A percentile compares a stretch with the other conserved stretches of the same genome.
phyloP scores from a whole-genome alignment of 2,888 invertebrate genomes.

The Drosophila kanekoi region DNA sequence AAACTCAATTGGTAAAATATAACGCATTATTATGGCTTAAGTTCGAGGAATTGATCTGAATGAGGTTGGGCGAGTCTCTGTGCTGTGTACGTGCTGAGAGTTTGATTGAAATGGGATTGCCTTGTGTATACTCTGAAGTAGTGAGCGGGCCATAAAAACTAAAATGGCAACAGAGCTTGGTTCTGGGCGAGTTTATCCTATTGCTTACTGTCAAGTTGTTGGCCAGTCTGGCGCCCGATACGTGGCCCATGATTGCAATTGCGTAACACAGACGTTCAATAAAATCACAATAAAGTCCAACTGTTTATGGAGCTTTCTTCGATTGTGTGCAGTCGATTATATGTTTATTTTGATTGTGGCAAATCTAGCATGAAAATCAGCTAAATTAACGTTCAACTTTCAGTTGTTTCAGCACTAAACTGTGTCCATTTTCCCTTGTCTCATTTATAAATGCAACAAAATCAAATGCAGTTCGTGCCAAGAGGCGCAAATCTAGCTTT shows the following conservation, averaged over 20 bases:
- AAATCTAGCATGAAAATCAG: slow-evolving; percentile 53
- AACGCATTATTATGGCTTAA: slow-evolving; percentile 63
- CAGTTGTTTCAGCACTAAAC: not conserved
- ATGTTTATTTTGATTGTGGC: slow-evolving; percentile 53
- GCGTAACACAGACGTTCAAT: slow-evolving; percentile 47
- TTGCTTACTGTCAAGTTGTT: slow-evolving; percentile 29
- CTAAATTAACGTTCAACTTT: slow-evolving; percentile 43
- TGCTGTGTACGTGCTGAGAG: slow-evolving; percentile 62
- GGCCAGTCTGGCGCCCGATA: slow-evolving; percentile 46
- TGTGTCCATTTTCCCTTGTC: not conserved
- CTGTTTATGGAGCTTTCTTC: slow-evolving; percentile 52
- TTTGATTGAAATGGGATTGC: slow-evolving; percentile 68
- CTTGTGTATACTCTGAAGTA: slow-evolving; percentile 3
- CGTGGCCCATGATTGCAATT: slow-evolving; percentile 38
- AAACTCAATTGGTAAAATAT: slow-evolving; percentile 29
- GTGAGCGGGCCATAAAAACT: slow-evolving; percentile 56
- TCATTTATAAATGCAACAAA: slow-evolving; percentile 54
- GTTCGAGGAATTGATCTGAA: slow-evolving; percentile 43
- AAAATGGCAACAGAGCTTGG: slow-evolving; percentile 35
- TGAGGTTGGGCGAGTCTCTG: slow-evolving; percentile 17
- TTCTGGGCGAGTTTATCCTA: slow-evolving; percentile 13
- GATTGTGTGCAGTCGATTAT: slow-evolving; percentile 48
- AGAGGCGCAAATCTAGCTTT: slow-evolving; percentile 38
- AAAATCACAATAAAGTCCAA: slow-evolving; percentile 58
- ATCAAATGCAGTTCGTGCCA: slow-evolving; percentile 51